Evolutionary conservation across 2,888 invertebrate species (phyloP), one percentile per base, ranked within the genome.

Genomic region (Drosophila maculinotata): DNA sequence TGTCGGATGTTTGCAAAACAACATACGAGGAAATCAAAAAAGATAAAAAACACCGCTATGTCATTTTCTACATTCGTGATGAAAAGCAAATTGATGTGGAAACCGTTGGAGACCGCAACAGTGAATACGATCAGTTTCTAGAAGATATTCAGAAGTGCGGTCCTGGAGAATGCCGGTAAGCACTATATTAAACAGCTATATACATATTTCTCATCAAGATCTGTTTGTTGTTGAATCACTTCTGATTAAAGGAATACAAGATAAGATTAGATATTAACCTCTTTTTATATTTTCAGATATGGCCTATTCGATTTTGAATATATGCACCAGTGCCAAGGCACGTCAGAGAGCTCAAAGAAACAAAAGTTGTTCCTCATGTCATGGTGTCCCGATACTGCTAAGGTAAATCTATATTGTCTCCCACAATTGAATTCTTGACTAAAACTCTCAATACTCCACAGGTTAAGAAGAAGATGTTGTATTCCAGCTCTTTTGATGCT

Each of bases 361-460:
- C 98, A 98, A 93, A 98, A 98, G 92, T 93, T 98, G 88, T 97
- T 99, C 94, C 95, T 98, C 91, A 97, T 99, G 97, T 97, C 97
- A 91, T 98, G 98, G 98, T 98, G 98, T 94, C 99, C 99, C 41
- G 99, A 99, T 93, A 97, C 97, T 92, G 98, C 99, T 89, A 97
- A 97, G 93, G 95, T 96, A 82, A 49, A 23, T 44, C 17, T 35
- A 2, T 14, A 12, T 5, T 20, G 9, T 9, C 4, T 12, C 9
- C 2, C 8, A 2, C 0, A 28, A 3, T 26, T 10, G 14, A 8
- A 44, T 25, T 33, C 31, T 45, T 8, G 17, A 41, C 23, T 7
- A 12, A 30, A 28, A 12, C 15, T 33, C 7, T 10, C 23, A 12
- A 12, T 28, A n/a, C n/a, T 42, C 71, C 80, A 6, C 57, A 92